These are phyloP conservation scores for Eptesicus fuscus DNA, from an alignment of 2,113 vertebrate genomes.

Conservation along the genomic window DNA sequence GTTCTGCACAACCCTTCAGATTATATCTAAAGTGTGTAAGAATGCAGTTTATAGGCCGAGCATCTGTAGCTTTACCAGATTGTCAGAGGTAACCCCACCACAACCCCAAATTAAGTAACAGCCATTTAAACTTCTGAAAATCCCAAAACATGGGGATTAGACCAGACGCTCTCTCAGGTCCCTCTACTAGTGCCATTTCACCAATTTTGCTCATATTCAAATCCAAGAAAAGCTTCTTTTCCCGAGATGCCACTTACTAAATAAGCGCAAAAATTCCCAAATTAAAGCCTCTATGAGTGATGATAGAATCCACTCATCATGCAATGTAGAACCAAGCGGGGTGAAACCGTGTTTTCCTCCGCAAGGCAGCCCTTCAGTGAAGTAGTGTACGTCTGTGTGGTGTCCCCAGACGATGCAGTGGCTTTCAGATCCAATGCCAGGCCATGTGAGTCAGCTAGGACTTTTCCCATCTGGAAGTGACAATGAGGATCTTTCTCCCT, in stretches of 20 bases:
- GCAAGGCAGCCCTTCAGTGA: background rate
- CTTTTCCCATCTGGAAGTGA: conserved; percentile 31
- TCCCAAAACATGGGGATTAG: background rate
- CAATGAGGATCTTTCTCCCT: background rate
- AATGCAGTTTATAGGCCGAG: background rate
- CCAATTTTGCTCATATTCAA: background rate
- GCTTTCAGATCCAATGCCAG: conserved; percentile 32
- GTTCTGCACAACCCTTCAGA: background rate
- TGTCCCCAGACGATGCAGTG: background rate
- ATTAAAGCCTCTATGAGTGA: background rate
- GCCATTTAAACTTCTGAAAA: too few relatives aligned
- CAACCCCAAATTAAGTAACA: too few relatives aligned
- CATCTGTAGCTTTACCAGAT: background rate
- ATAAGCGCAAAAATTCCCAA: background rate
- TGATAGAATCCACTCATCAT: background rate
- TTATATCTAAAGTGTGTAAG: background rate
- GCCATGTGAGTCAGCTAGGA: background rate
- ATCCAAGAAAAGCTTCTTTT: background rate
- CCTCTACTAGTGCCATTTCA: background rate
- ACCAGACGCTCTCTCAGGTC: background rate
- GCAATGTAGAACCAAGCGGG: background rate
- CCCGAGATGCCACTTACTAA: background rate
- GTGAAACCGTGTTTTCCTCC: background rate
- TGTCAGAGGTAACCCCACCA: too few relatives aligned
- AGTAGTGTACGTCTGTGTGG: background rate